Percentiles rank a stretch among this genome's conserved stretches.
These are phyloP conservation scores for Mustela nigripes DNA, from an alignment of 2,113 vertebrate genomes.

Conservation along the genomic window DNA sequence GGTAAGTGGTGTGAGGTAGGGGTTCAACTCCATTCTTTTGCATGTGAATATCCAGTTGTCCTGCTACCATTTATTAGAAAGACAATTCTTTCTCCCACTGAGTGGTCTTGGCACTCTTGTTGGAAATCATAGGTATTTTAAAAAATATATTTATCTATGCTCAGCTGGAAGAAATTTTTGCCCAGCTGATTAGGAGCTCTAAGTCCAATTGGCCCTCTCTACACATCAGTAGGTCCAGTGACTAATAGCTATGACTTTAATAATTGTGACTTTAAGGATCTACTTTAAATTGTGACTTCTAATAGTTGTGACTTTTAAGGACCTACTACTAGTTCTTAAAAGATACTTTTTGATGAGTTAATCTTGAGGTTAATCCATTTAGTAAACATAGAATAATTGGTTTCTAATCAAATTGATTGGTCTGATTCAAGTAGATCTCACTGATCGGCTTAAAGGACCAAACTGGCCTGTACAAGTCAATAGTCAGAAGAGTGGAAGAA, in stretches of 20 bases:
- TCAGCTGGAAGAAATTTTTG: background rate
- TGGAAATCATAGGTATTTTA: background rate
- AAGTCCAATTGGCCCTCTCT: background rate
- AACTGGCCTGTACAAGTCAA: background rate
- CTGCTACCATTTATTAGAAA: background rate
- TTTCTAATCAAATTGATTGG: background rate
- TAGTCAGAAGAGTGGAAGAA: background rate
- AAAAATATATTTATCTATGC: background rate
- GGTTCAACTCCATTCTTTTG: background rate
- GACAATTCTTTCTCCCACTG: background rate
- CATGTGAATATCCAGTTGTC: background rate
- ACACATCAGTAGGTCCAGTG: background rate
- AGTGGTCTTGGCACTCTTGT: background rate
- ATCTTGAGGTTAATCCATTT: background rate
- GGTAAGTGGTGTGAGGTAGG: background rate
- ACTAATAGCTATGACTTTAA: background rate
- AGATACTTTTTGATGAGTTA: background rate
- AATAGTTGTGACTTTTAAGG: background rate
- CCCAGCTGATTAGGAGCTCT: background rate
- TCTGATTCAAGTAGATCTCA: background rate
- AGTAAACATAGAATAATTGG: background rate
- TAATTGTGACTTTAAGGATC: too few relatives aligned
- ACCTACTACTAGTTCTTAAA: background rate
- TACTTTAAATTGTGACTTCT: background rate
- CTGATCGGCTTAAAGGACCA: background rate